Evolutionary conservation across 53 echinoderm and acorn worm species (phyloP).

Genomic region (Holothuria scabra): DNA sequence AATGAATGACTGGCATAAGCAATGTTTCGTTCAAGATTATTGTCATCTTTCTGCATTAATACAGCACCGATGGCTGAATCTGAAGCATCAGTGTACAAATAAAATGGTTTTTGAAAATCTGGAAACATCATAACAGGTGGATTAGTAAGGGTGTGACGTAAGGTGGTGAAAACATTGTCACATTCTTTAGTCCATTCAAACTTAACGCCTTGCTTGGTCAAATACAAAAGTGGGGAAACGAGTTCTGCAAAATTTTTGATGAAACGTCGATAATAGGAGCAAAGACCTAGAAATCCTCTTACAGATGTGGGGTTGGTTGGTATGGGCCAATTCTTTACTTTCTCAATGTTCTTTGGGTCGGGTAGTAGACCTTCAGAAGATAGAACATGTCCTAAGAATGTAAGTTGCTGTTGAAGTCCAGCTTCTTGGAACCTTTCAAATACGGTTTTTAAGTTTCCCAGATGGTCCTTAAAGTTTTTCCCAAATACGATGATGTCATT

Average conservation of each 20-base stretch:
- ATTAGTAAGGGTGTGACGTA: neutral
- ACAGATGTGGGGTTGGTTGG: conserved; percentile 12
- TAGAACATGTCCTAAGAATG: conserved; percentile 19
- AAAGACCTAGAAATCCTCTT: neutral
- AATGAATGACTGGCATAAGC: conserved; percentile 33
- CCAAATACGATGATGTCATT: no score
- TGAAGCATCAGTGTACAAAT: conserved; percentile 29
- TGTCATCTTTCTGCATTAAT: conserved; percentile 1
- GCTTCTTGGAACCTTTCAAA: no score
- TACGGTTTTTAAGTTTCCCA: no score
- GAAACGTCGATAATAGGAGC: conserved; percentile 17
- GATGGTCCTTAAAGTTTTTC: no score
- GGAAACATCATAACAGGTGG: conserved; percentile 31
- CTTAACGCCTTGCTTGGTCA: neutral
- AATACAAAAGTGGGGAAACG: neutral
- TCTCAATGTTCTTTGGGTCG: neutral
- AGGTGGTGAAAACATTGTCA: neutral
- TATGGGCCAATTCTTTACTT: conserved; percentile 16
- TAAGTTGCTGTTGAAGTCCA: neutral
- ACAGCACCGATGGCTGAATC: conserved; percentile 19
- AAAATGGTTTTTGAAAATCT: conserved; percentile 14
- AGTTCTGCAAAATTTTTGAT: conserved; percentile 16
- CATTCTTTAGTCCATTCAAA: conserved; percentile 41
- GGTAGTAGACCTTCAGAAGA: conserved; percentile 11
- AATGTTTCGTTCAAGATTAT: conserved; percentile 1